Conservation (phyloP, 1,140 invertebrate genomes). For the Cardiocondyla obscurior region DNA sequence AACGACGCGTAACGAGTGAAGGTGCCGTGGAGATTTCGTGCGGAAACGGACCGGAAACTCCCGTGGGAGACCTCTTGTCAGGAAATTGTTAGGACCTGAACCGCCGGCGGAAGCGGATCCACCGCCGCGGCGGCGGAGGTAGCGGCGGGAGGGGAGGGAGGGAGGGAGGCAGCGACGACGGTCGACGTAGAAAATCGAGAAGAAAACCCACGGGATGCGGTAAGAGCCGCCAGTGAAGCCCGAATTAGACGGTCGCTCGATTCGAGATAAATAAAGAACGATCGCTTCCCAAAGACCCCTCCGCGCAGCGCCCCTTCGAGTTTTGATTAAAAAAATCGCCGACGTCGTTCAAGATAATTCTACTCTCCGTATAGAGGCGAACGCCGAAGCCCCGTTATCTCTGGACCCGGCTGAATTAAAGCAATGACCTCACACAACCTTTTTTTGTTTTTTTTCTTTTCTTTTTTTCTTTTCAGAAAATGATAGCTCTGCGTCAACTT, state of each 20-base stretch:
- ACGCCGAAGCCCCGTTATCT: background rate
- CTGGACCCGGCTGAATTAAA: background rate
- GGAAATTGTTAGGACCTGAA: constrained; percentile 68
- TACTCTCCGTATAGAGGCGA: no score
- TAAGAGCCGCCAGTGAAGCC: constrained; percentile 33
- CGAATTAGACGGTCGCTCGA: constrained; percentile 35
- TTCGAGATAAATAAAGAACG: constrained; percentile 58
- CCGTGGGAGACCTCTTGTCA: constrained; percentile 61
- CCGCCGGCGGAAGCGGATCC: constrained; percentile 52
- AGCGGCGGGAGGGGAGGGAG: background rate
- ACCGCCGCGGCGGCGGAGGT: background rate
- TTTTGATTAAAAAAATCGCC: background rate
- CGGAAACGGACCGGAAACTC: constrained; percentile 71
- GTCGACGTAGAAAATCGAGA: constrained; percentile 41
- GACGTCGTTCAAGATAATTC: background rate
- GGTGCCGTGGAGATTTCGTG: constrained; percentile 65
- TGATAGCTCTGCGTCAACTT: background rate
- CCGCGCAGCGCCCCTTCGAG: no score
- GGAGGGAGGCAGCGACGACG: background rate
- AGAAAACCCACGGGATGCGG: constrained; percentile 54
- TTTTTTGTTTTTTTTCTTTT: no score
- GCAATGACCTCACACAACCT: background rate
- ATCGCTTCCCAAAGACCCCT: background rate
- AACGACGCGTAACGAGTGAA: constrained; percentile 71
- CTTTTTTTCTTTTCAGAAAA: no score